A percentile compares a stretch with the other conserved stretches of the same genome.
These are phyloP conservation scores for Pseudorectes ferrugineus DNA, from an alignment of 2,113 vertebrate species.

Conservation along the genomic window DNA sequence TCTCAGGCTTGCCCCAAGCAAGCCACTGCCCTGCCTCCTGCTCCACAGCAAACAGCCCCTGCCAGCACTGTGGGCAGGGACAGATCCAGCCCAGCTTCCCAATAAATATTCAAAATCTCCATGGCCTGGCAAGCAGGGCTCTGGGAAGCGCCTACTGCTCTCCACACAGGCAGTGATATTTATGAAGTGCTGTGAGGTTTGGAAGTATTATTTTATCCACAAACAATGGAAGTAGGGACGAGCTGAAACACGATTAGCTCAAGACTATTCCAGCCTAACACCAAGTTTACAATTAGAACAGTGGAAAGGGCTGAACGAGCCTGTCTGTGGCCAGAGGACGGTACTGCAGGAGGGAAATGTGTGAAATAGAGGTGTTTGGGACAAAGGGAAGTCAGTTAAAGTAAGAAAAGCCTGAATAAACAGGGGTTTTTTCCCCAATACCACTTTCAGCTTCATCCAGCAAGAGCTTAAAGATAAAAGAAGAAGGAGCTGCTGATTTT, in stretches of 20 bases:
- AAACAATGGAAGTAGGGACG: not conserved
- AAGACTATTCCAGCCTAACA: not conserved
- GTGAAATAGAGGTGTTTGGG: not conserved
- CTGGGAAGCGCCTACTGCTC: not conserved
- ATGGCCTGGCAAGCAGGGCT: not conserved
- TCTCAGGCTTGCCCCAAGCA: rapidly evolving
- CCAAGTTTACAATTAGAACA: not conserved
- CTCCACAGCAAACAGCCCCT: not conserved
- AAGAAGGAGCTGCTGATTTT: not conserved
- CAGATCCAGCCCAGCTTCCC: not conserved
- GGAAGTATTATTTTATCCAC: not conserved
- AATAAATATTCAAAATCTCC: not conserved
- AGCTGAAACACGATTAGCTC: not conserved
- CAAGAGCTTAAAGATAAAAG: not conserved
- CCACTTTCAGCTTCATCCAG: not conserved
- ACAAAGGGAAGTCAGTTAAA: slow-evolving; percentile 15
- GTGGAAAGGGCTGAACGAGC: not conserved
- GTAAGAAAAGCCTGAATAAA: slow-evolving; percentile 28
- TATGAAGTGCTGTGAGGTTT: not conserved
- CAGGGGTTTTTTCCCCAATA: not conserved
- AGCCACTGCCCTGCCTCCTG: not conserved
- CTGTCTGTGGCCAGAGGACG: not conserved
- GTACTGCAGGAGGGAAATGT: not conserved
- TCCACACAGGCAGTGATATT: not conserved
- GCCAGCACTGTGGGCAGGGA: not conserved